These are phyloP conservation scores for Rhopalosiphum maidis DNA, from an alignment of 1,140 invertebrate species.

Conservation along the genomic window DNA sequence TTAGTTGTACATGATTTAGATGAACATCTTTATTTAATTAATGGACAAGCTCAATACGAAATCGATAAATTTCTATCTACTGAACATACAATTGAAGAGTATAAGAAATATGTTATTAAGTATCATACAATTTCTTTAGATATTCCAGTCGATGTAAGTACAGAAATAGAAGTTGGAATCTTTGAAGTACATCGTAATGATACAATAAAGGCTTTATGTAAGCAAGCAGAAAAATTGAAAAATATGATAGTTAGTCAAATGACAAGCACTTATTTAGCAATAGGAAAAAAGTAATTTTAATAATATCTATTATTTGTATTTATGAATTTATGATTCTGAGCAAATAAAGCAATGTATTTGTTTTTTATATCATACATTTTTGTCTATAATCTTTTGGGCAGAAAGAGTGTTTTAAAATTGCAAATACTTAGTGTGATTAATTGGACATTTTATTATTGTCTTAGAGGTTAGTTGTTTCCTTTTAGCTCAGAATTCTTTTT, in stretches of 20 bases:
- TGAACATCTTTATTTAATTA: slow-evolving; percentile 80
- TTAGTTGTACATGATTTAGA: slow-evolving; percentile 78
- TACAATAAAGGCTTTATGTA: slow-evolving; percentile 76
- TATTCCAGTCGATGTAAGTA: slow-evolving; percentile 71
- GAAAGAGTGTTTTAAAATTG: neutral
- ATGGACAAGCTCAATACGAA: slow-evolving; percentile 72
- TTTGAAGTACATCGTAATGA: slow-evolving; percentile 85
- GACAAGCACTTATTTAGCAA: slow-evolving; percentile 79
- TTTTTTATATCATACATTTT: neutral
- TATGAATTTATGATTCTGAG: neutral
- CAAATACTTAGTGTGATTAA: neutral
- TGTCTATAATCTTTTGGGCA: neutral
- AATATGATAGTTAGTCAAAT: slow-evolving; percentile 76
- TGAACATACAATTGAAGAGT: slow-evolving; percentile 73
- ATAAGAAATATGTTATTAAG: slow-evolving; percentile 69
- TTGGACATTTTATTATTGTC: neutral
- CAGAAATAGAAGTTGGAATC: slow-evolving; percentile 78
- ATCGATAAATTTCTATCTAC: slow-evolving; percentile 74
- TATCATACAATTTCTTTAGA: slow-evolving; percentile 71
- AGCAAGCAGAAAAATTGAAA: slow-evolving; percentile 73
- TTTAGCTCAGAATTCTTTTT: neutral
- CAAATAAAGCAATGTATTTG: neutral
- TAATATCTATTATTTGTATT: neutral
- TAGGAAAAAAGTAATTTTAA: slow-evolving; percentile 74
- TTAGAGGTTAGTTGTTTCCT: neutral